These are phyloP conservation scores for Trochalopteron elliotii DNA, from an alignment of 2,113 vertebrate genomes.

Conservation along the genomic window DNA sequence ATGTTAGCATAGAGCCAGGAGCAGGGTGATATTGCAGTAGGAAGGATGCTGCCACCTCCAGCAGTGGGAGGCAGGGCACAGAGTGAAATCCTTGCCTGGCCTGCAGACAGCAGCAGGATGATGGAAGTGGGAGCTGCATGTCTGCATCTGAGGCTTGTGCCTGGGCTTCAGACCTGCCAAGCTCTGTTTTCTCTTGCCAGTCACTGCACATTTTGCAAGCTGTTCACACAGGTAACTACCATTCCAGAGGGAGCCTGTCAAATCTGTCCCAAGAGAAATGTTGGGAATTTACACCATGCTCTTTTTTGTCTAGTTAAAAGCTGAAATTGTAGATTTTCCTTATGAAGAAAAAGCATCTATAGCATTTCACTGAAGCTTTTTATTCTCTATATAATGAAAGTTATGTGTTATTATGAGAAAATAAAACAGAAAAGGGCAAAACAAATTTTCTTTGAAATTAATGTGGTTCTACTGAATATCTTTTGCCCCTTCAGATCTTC, in stretches of 20 bases:
- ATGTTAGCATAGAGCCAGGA: background rate
- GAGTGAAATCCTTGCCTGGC: fast-evolving
- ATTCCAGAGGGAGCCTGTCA: background rate
- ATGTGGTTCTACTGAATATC: background rate
- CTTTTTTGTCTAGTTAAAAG: background rate
- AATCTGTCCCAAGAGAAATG: background rate
- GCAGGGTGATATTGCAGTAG: background rate
- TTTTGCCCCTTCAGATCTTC: background rate
- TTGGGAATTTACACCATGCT: background rate
- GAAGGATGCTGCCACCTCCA: background rate
- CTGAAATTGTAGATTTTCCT: background rate
- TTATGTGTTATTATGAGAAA: background rate
- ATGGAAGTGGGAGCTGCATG: background rate
- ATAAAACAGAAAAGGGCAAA: background rate
- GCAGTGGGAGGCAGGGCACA: background rate
- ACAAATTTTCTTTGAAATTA: background rate
- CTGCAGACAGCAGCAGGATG: fast-evolving
- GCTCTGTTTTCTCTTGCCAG: background rate
- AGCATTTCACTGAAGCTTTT: background rate
- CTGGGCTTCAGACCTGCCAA: background rate
- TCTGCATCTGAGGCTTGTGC: background rate
- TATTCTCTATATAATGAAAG: background rate
- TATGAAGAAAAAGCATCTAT: background rate
- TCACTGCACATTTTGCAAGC: background rate
- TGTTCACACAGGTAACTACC: background rate